Percentiles rank a stretch among this genome's conserved stretches.
These are phyloP conservation scores for Danio aesculapii DNA, from an alignment of 2,797 vertebrate species.

Conservation along the genomic window DNA sequence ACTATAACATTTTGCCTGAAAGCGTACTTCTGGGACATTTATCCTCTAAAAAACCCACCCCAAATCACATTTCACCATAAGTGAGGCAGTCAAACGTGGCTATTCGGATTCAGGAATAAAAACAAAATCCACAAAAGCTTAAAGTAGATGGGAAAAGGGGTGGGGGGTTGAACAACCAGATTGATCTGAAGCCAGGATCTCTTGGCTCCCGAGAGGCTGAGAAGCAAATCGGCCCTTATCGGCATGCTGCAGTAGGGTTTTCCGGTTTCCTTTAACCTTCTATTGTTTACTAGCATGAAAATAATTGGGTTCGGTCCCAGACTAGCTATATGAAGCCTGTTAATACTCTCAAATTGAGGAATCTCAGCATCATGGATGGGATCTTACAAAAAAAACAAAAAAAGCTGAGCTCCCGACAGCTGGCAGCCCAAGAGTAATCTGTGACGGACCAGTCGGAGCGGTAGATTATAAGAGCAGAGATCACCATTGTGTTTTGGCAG, in stretches of 20 bases:
- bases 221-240: slow-evolving; percentile 72
- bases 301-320: slow-evolving; percentile 59
- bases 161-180: slow-evolving; percentile 13
- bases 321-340: slow-evolving; percentile 53
- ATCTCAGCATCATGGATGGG: slow-evolving; percentile 70
- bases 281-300: slow-evolving; percentile 66
- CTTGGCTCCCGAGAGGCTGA: slow-evolving; percentile 60
- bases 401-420: slow-evolving; percentile 74
- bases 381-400: slow-evolving; percentile 30
- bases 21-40: slow-evolving; percentile 30
- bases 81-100: slow-evolving; percentile 19
- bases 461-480: slow-evolving; percentile 78
- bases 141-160: slow-evolving; percentile 20
- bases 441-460: slow-evolving; percentile 75
- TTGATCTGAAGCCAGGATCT: slow-evolving; percentile 55
- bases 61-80: slow-evolving; percentile 10
- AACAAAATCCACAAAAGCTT: slow-evolving; percentile 42
- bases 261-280: slow-evolving; percentile 64
- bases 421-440: slow-evolving; percentile 84
- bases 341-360: slow-evolving; percentile 68
- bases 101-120: slow-evolving; percentile 32
- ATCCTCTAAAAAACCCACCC: slow-evolving; percentile 9
- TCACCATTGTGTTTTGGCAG: slow-evolving; percentile 79
- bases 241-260: slow-evolving; percentile 63
- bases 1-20: slow-evolving; percentile 30